Percentiles rank a stretch among this genome's conserved stretches.
Conservation (phyloP, 2,888 invertebrate species). For the Sinodicranocentrus sp. region DNA sequence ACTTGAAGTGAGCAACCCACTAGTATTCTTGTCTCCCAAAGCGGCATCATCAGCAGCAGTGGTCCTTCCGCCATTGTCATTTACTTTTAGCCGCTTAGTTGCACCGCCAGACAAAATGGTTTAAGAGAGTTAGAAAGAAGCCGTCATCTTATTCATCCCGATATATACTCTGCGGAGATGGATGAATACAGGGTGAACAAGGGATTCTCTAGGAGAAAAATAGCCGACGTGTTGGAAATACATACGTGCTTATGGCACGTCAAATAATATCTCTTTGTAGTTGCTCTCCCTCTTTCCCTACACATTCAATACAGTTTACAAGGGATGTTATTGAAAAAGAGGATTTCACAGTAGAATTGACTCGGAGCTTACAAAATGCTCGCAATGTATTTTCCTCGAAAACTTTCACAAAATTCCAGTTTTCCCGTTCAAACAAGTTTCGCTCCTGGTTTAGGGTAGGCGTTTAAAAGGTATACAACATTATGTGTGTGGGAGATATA, state of each 20-base stretch:
- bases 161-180: too few relatives aligned
- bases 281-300: not conserved
- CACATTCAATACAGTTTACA: too few relatives aligned
- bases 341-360: slow-evolving; percentile 24
- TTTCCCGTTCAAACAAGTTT: too few relatives aligned
- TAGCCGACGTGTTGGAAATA: not conserved
- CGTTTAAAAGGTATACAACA: too few relatives aligned
- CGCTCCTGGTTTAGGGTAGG: too few relatives aligned
- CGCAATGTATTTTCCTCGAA: slow-evolving; percentile 13
- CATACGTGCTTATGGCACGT: not conserved
- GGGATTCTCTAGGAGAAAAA: not conserved
- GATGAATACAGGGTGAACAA: too few relatives aligned
- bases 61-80: slow-evolving; percentile 30
- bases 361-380: not conserved
- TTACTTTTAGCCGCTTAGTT: slow-evolving; percentile 10
- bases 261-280: not conserved
- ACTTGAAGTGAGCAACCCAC: not conserved
- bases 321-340: not conserved
- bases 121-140: not conserved
- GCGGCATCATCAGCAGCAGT: slow-evolving; percentile 9
- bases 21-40: slow-evolving; percentile 4
- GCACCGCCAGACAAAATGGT: slow-evolving; percentile 5
- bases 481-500: too few relatives aligned
- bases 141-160: slow-evolving; percentile 4
- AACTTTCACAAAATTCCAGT: not conserved